Conservation (phyloP, 2,113 vertebrate genomes). For the Percina caprodes region DNA sequence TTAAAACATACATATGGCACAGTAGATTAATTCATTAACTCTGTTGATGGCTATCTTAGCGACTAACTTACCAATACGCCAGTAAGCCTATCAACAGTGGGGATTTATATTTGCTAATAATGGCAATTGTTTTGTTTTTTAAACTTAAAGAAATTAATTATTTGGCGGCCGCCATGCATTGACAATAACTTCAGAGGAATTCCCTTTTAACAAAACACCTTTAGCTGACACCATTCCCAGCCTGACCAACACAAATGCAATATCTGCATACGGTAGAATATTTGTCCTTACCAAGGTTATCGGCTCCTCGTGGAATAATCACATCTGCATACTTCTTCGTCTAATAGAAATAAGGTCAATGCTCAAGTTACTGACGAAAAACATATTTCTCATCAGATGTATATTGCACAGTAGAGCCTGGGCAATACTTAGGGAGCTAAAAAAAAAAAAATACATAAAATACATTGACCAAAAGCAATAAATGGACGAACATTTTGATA, state of each 20-base stretch:
- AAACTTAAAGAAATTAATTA: no score
- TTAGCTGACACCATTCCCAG: neutral
- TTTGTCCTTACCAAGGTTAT: conserved; percentile 91
- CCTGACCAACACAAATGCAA: neutral
- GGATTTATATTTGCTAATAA: no score
- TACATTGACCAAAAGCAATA: no score
- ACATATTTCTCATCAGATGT: neutral
- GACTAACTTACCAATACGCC: no score
- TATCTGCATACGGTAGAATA: neutral
- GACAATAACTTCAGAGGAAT: neutral
- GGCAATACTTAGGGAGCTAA: neutral
- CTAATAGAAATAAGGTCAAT: conserved; percentile 71
- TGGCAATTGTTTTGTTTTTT: no score
- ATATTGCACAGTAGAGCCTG: neutral
- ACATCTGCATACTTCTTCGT: conserved; percentile 99
- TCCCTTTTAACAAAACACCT: neutral
- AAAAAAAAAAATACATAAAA: no score
- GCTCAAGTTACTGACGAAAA: neutral
- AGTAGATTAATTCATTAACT: no score
- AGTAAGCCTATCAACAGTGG: no score
- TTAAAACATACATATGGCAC: no score
- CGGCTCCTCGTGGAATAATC: conserved; percentile 96
- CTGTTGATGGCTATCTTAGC: no score
- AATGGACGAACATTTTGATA: neutral
- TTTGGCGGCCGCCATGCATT: no score